A percentile compares a stretch with the other conserved stretches of the same genome.
phyloP scores from a whole-genome alignment of 2,797 vertebrate genomes.

The Sebastes miniatus region DNA sequence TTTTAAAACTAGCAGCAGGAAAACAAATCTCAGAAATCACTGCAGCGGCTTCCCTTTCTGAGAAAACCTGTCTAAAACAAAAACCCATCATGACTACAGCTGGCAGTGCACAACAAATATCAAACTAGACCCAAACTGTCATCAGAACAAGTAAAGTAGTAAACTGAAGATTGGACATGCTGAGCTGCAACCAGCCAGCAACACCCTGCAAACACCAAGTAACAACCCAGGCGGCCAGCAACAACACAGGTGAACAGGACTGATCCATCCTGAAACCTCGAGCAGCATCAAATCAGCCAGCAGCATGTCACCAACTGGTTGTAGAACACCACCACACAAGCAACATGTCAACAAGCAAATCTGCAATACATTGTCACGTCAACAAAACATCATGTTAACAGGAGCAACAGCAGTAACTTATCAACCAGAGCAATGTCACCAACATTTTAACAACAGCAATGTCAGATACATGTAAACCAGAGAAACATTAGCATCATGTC shows the following conservation, averaged over 20 bases:
- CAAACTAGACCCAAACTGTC: background rate
- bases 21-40: background rate
- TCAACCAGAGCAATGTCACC: slow-evolving; percentile 20
- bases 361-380: slow-evolving; percentile 28
- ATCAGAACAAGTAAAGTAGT: background rate
- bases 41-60: background rate
- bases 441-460: background rate
- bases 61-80: background rate
- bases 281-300: slow-evolving; percentile 18
- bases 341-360: slow-evolving; percentile 34
- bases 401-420: slow-evolving; percentile 26
- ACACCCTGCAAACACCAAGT: background rate
- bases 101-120: background rate
- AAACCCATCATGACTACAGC: background rate
- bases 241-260: background rate
- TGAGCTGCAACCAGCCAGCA: slow-evolving; percentile 1
- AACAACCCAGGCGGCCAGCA: slow-evolving; percentile 6
- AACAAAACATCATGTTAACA: slow-evolving; percentile 40
- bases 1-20: background rate
- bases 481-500: slow-evolving; percentile 14
- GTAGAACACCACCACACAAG: slow-evolving; percentile 3
- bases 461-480: slow-evolving; percentile 22
- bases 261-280: background rate
- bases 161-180: background rate
- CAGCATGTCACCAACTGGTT: slow-evolving; percentile 16